Base-by-base conservation (phyloP, 2,113 vertebrate species). In the Bubo blakistoni region DNA sequence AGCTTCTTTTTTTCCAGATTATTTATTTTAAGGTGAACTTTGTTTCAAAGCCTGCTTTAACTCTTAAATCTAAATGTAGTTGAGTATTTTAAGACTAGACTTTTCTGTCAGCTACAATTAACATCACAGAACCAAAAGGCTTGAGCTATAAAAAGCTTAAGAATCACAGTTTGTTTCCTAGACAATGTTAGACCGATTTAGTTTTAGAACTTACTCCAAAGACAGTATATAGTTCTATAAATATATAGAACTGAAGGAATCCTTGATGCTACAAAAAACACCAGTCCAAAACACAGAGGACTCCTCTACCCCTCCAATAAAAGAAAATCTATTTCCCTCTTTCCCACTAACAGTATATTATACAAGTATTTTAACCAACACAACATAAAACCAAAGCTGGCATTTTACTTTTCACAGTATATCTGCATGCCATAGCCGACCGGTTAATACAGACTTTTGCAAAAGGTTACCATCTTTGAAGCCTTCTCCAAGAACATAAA, bases 281-380 rank as follows among this genome's bases (percentile, higher is more conserved):
- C 10, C 7, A 30, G 25, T 51, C 32, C 6, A 61, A 81, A 7
- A 61, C 59, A 4, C 22, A 80, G 29, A 87, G 16, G 34, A 15
- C 42, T 27, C 11, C 5, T 22, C 7, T 11, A 19, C 2, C 15
- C 0, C 11, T 19, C 11, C 13, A 7, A 0, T 18, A 0, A 11
- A 38, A 25, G 7, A 57, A 82, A 57, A 34, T 12, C 7, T 34
- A 29, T 44, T n/a, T 71, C 16, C 16, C 6, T 65, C 16, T 47
- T 81, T 79, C 10, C 7, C 40, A 8, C 24, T 71, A 49, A 69
- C 6, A 61, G 22, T 55, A 13, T 6, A 36, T 17, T 61, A 77
- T 24, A 58, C 6, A 46, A 32, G 2, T 46, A 62, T 38, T 69
- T 27, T 87, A 80, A 63, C 6, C 20, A 94, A 54, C 4, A 27